These are phyloP conservation scores for Apis dorsata DNA, from an alignment of 1,140 invertebrate genomes.

Conservation along the genomic window DNA sequence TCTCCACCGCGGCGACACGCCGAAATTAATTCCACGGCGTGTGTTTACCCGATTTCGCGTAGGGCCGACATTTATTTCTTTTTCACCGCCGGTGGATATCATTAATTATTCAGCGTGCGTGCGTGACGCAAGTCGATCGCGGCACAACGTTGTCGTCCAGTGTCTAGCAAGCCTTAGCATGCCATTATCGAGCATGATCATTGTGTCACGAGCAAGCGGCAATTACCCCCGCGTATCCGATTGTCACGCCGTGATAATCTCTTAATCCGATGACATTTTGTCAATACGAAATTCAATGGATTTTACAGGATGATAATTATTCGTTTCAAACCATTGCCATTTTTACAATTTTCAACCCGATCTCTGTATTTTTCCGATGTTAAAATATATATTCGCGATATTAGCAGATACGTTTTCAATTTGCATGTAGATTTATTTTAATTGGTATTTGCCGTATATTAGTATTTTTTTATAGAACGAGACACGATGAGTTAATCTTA, in stretches of 20 bases:
- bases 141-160: conserved; percentile 48
- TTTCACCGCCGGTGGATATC: conserved; percentile 20
- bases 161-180: conserved; percentile 53
- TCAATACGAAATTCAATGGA: conserved; percentile 8
- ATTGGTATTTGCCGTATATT: no score
- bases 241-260: conserved; percentile 46
- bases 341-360: no score
- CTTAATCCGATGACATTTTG: conserved; percentile 55
- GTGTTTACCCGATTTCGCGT: conserved; percentile 28
- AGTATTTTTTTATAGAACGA: no score
- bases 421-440: no score
- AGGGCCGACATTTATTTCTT: conserved; percentile 33
- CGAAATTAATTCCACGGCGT: conserved; percentile 27
- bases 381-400: no score
- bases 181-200: conserved; percentile 46
- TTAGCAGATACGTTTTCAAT: no score
- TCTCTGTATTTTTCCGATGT: neutral
- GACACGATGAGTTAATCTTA: no score
- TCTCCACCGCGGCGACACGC: neutral
- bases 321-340: no score
- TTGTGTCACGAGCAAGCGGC: conserved; percentile 46
- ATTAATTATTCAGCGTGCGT: conserved; percentile 54
- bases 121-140: conserved; percentile 53
- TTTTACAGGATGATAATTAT: neutral
- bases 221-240: conserved; percentile 46